These are phyloP conservation scores for Fragum sueziense DNA, from an alignment of 2,888 invertebrate genomes.

Conservation along the genomic window DNA sequence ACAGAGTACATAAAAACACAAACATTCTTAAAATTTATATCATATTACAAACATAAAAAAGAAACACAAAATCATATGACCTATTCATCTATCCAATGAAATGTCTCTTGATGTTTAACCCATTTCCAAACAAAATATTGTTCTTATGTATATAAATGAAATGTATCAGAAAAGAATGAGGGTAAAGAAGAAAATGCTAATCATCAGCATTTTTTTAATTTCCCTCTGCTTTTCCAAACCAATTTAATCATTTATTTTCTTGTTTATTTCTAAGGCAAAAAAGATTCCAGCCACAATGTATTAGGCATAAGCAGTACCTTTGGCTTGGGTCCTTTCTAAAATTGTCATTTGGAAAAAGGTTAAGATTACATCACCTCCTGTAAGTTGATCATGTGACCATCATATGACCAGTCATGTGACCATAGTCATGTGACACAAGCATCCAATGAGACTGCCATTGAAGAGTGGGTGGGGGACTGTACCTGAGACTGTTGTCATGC, in stretches of 20 bases:
- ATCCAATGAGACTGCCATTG: slow-evolving; percentile 25
- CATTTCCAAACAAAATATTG: neutral
- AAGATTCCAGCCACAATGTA: too few relatives aligned
- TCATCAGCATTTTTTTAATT: neutral
- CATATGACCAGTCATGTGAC: slow-evolving; percentile 39
- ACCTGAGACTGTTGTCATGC: slow-evolving; percentile 74
- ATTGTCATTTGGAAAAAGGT: neutral
- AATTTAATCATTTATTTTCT: too few relatives aligned
- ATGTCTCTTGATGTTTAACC: neutral
- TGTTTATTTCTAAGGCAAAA: too few relatives aligned
- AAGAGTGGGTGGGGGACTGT: slow-evolving; percentile 63
- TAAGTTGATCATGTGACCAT: slow-evolving; percentile 9
- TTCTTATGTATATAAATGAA: neutral
- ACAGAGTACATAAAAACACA: neutral
- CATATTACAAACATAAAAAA: slow-evolving; percentile 1
- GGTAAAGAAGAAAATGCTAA: neutral
- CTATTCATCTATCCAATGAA: slow-evolving; percentile 17
- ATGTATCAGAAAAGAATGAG: neutral
- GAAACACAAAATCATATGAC: slow-evolving; percentile 6
- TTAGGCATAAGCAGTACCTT: neutral
- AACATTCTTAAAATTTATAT: neutral
- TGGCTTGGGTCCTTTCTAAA: neutral
- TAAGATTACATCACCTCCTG: slow-evolving; percentile 20
- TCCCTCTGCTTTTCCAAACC: neutral
- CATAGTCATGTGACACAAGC: slow-evolving; percentile 32